Evolutionary conservation across 2,797 vertebrate species (phyloP).

Genomic region (Crocidura indochinensis): DNA sequence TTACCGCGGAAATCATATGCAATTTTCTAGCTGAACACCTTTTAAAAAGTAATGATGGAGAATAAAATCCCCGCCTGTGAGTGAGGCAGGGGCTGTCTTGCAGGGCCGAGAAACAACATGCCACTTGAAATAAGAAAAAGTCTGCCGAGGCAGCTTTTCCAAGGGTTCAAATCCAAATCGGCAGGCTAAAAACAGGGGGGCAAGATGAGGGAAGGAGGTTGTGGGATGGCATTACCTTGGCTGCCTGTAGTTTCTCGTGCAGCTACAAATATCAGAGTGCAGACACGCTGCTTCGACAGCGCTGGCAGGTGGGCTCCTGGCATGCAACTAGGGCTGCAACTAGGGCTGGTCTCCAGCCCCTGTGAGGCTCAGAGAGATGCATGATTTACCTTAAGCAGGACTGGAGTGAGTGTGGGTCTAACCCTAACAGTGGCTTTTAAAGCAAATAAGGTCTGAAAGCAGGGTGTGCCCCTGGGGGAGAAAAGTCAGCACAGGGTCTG

Average conservation of each 20-base stretch:
- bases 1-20: conserved; percentile 92
- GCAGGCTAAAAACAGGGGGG: conserved; percentile 89
- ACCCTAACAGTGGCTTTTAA: background rate
- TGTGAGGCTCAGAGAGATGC: conserved; percentile 19
- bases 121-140: conserved; percentile 93
- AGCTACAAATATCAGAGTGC: conserved; percentile 79
- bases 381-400: background rate
- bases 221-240: conserved; percentile 84
- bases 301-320: conserved; percentile 16
- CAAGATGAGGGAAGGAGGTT: conserved; percentile 52
- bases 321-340: background rate
- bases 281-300: conserved; percentile 74
- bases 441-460: background rate
- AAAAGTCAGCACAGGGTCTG: background rate
- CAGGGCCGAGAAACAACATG: conserved; percentile 92
- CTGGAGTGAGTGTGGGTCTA: background rate
- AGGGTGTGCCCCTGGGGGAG: background rate
- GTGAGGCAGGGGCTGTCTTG: conserved; percentile 91
- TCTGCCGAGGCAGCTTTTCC: conserved; percentile 91
- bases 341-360: background rate
- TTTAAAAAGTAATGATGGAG: conserved; percentile 94
- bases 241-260: conserved; percentile 77
- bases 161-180: conserved; percentile 94
- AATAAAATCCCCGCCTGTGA: conserved; percentile 88
- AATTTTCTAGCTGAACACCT: conserved; percentile 97